phyloP scores from a whole-genome alignment of 2,113 vertebrate genomes.

The Picathartes gymnocephalus region DNA sequence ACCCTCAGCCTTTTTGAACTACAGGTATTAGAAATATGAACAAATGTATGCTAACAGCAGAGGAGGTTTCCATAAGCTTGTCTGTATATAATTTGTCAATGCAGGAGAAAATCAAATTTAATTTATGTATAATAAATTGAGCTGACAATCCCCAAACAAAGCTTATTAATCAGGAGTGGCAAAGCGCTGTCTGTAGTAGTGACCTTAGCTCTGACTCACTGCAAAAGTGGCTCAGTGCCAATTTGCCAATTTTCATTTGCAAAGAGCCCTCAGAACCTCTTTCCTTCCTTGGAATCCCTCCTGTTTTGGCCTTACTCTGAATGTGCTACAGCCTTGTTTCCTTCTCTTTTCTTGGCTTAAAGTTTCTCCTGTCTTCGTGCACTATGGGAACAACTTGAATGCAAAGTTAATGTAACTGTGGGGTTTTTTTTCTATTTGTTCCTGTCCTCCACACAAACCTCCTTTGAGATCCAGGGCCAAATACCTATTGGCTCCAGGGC shows the following conservation, averaged over 20 bases:
- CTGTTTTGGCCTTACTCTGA: background rate
- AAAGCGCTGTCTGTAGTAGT: background rate
- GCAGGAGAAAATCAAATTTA: conserved; percentile 46
- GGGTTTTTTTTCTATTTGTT: background rate
- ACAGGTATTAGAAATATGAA: background rate
- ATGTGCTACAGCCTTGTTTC: background rate
- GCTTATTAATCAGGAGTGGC: background rate
- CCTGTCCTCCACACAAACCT: background rate
- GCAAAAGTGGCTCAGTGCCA: background rate
- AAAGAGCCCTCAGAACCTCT: background rate
- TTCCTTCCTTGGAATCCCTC: background rate
- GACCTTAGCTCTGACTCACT: conserved; percentile 20
- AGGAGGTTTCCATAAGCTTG: background rate
- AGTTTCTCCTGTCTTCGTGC: background rate
- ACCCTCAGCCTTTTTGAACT: background rate
- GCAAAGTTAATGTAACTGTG: background rate
- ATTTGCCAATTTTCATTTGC: conserved; percentile 25
- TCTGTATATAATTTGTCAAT: conserved; percentile 30
- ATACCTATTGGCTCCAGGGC: background rate
- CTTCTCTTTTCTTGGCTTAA: background rate
- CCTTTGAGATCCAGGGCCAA: background rate
- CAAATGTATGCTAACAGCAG: background rate
- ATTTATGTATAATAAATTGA: conserved; percentile 45
- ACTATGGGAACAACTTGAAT: background rate
- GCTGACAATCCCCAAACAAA: conserved; percentile 42